Percentiles rank a stretch among this genome's conserved stretches.
Evolutionary conservation across 2,888 invertebrate species (phyloP).

Genomic region (Adineta ricciae): DNA sequence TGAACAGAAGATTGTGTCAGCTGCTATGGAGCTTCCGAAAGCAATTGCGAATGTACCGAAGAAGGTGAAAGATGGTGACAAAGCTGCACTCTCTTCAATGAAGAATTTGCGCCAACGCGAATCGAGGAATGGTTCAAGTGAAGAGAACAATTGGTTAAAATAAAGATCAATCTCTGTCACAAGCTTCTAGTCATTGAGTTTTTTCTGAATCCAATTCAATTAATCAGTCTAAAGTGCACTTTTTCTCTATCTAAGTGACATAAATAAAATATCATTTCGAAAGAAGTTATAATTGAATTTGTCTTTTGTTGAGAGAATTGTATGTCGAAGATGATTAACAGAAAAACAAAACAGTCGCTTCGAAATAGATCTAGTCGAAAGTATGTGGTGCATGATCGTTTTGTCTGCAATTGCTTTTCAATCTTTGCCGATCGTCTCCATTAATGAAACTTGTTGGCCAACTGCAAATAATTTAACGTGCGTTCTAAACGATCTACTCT

Average conservation of each 20-base stretch:
- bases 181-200: not conserved
- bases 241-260: no score
- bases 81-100: not conserved
- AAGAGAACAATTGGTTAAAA: no score
- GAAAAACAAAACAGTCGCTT: not conserved
- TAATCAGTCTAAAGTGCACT: no score
- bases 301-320: no score
- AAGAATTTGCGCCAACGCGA: not conserved
- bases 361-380: not conserved
- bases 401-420: not conserved
- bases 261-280: not conserved
- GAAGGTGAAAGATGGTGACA: not conserved
- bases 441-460: slow-evolving; percentile 12
- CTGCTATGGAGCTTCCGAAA: not conserved
- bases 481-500: not conserved
- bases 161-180: no score
- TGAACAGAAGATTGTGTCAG: not conserved
- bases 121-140: not conserved
- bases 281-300: not conserved
- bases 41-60: not conserved
- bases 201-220: no score
- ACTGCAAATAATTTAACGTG: slow-evolving; percentile 16
- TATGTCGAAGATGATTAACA: not conserved
- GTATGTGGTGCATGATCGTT: not conserved
- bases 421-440: not conserved